Base-by-base conservation (phyloP, 2,797 vertebrate species). In the Lepilemur septentrionalis region DNA sequence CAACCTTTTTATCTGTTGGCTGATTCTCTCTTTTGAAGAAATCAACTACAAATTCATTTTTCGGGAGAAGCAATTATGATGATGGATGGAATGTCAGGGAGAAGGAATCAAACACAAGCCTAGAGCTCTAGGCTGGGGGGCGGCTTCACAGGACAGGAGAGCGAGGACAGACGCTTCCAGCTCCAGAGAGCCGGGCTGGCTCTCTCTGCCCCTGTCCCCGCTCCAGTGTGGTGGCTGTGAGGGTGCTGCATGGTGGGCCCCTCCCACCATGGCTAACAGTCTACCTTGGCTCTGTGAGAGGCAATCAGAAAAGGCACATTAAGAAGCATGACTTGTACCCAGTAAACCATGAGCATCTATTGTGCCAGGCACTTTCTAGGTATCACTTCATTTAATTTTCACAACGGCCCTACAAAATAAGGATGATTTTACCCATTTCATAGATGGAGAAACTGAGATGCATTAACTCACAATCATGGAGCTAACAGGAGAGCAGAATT, bases 31-130 rank as follows among this genome's bases (percentile, higher is more conserved):
- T 96, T 97, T 97, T 97, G 97, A 97, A 97, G 96, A 97, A 97
- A 97, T 97, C 97, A 97, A 97, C 97, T 97, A 97, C 94, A 97
- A 96, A 97, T 97, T 97, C 97, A 97, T 97, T 98, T 98, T 98
- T 97, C 18, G 25, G 97, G 96, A 89, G 97, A 97, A 97, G 97
- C 96, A 97, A 98, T 98, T 97, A 97, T 59, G 93, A 96, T 98
- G 98, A 97, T 96, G 97, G 97, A 98, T 97, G 96, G 94, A 81
- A 86, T 85, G 93, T 96, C 97, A 96, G 86, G 35, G 88, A 95
- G 93, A 97, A 87, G 41, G 82, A 80, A 76, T 91, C 91, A 87
- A 82, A 97, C 80, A 93, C 91, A 52, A 95, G 81, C 75, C 48
- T 73, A 23, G 76, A 97, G 95, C 41, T 73, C 67, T 11, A 4